Evolutionary conservation across 2,113 vertebrate species (phyloP).

Genomic region (Tetrax tetrax): DNA sequence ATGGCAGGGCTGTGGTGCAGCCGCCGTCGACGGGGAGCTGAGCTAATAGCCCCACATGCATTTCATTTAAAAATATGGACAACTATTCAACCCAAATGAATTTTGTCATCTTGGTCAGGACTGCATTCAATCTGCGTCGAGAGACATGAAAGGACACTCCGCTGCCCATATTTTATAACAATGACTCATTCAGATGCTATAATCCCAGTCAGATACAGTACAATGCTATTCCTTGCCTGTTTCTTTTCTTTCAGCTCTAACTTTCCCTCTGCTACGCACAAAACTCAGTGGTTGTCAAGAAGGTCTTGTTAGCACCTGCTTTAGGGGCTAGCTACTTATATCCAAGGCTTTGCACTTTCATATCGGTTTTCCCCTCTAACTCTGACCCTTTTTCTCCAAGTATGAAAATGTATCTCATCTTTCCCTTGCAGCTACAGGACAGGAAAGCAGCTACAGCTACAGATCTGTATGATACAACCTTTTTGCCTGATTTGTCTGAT

Average conservation of each 20-base stretch:
- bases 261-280: conserved; percentile 53
- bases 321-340: conserved; percentile 30
- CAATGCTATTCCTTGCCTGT: conserved; percentile 43
- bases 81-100: conserved; percentile 38
- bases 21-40: neutral
- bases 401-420: conserved; percentile 5
- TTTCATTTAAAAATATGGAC: conserved; percentile 58
- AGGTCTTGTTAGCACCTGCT: conserved; percentile 35
- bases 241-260: conserved; percentile 44
- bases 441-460: neutral
- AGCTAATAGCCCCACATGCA: conserved; percentile 30
- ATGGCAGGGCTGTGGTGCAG: neutral
- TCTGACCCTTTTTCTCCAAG: conserved; percentile 11
- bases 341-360: conserved; percentile 41
- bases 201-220: conserved; percentile 44
- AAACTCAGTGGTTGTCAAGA: conserved; percentile 49
- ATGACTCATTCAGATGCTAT: conserved; percentile 41
- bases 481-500: conserved; percentile 44
- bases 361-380: neutral
- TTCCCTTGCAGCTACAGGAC: conserved; percentile 32
- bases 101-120: conserved; percentile 63
- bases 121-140: conserved; percentile 3
- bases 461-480: conserved; percentile 1
- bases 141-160: conserved; percentile 58
- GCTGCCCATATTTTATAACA: conserved; percentile 18